Percentiles rank a stretch among this genome's conserved stretches.
These are phyloP conservation scores for Dendrocincla tyrannina DNA, from an alignment of 2,797 vertebrate species.

Conservation along the genomic window DNA sequence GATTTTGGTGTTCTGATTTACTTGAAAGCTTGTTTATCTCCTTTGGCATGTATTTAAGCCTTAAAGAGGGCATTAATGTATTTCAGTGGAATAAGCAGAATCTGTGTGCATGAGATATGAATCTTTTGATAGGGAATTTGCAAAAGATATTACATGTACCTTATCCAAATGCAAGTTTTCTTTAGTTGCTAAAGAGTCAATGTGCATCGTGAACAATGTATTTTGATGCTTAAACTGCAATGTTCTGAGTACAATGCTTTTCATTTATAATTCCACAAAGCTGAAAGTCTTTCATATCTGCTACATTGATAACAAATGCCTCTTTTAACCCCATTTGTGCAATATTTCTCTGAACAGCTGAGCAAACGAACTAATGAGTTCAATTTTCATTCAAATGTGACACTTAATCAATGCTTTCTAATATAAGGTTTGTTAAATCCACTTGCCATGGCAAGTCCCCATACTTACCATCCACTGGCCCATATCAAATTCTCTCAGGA, in stretches of 20 bases:
- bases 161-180: neutral
- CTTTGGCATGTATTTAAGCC: neutral
- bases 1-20: neutral
- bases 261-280: constrained; percentile 35
- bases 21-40: neutral
- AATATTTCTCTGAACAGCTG: constrained; percentile 66
- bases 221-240: neutral
- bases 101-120: neutral
- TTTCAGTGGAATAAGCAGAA: neutral
- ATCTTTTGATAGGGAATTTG: neutral
- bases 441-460: constrained; percentile 7
- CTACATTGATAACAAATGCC: constrained; percentile 42
- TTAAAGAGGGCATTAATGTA: neutral
- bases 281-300: constrained; percentile 21
- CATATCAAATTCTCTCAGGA: neutral
- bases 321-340: constrained; percentile 53
- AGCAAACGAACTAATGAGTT: constrained; percentile 66
- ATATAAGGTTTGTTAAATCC: constrained; percentile 28
- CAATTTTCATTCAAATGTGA: constrained; percentile 67
- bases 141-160: neutral
- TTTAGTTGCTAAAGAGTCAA: neutral
- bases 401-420: constrained; percentile 54
- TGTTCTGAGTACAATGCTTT: neutral
- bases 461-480: neutral
- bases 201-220: neutral